Percentiles rank a stretch among this genome's conserved stretches.
Evolutionary conservation across 2,113 vertebrate species (phyloP).

Genomic region (Psammodynastes pulverulentus): DNA sequence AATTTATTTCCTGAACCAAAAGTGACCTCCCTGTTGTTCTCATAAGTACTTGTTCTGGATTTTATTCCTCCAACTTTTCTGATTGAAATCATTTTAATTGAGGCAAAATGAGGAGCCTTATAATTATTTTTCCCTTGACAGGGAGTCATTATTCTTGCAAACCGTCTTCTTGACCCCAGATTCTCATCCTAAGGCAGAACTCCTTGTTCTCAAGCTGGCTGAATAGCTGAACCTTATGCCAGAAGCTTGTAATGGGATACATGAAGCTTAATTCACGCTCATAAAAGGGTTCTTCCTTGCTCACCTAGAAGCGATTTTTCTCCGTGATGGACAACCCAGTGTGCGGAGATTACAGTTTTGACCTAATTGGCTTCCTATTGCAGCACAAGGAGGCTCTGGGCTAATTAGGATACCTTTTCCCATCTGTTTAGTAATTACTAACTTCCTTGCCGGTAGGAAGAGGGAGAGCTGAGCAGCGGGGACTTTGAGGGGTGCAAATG

Average conservation of each 20-base stretch:
- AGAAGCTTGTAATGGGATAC: background rate
- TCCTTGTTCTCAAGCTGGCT: background rate
- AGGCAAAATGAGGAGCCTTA: background rate
- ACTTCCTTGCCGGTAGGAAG: background rate
- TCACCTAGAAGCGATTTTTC: background rate
- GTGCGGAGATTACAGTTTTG: background rate
- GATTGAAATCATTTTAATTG: background rate
- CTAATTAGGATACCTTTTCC: background rate
- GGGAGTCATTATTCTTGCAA: background rate
- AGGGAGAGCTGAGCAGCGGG: background rate
- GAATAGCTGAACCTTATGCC: background rate
- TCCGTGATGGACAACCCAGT: background rate
- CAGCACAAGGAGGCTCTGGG: background rate
- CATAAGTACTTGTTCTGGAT: background rate
- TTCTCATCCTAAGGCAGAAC: background rate
- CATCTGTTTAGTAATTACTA: too few relatives aligned
- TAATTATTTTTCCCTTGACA: background rate
- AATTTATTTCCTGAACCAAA: background rate
- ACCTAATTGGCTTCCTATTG: background rate
- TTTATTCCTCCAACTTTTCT: background rate
- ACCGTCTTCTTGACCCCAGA: background rate
- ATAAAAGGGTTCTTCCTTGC: background rate
- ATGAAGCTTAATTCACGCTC: too few relatives aligned
- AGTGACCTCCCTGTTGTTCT: background rate
- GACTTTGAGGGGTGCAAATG: background rate